A percentile compares a stretch with the other conserved stretches of the same genome.
These are phyloP conservation scores for Bathynomus jamesi DNA, from an alignment of 1,140 invertebrate genomes.

Conservation along the genomic window DNA sequence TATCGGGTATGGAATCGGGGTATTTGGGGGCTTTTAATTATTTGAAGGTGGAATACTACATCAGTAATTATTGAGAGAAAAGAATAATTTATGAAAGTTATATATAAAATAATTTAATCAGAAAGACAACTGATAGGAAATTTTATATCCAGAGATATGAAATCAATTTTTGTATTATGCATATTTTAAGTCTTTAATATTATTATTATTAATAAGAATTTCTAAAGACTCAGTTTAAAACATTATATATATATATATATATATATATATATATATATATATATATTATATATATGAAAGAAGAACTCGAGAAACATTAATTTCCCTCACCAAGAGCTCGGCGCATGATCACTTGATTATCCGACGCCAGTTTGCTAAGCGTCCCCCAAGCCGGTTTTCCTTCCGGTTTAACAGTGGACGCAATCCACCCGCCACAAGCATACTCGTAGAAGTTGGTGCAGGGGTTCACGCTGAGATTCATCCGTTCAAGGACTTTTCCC, in stretches of 20 bases:
- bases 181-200: too few species aligned
- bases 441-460: conserved; percentile 50
- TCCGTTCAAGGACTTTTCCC: conserved; percentile 60
- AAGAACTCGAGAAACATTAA: not conserved
- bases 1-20: too few species aligned
- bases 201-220: too few species aligned
- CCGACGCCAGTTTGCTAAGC: conserved; percentile 90
- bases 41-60: not conserved
- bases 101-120: too few species aligned
- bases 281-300: not conserved
- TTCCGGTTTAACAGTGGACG: conserved; percentile 42
- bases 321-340: conserved; percentile 42
- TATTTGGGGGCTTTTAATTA: not conserved
- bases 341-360: conserved; percentile 79
- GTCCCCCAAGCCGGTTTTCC: conserved; percentile 75
- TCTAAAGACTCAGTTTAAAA: too few species aligned
- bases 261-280: not conserved
- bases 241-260: conserved; percentile 14
- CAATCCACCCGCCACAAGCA: conserved; percentile 57
- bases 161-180: too few species aligned
- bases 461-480: conserved; percentile 59
- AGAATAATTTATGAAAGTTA: too few species aligned
- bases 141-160: too few species aligned
- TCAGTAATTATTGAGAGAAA: not conserved
- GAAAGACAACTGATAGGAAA: too few species aligned